phyloP scores from a whole-genome alignment of 2,888 invertebrate species.

The Gasteruption jaculator region DNA sequence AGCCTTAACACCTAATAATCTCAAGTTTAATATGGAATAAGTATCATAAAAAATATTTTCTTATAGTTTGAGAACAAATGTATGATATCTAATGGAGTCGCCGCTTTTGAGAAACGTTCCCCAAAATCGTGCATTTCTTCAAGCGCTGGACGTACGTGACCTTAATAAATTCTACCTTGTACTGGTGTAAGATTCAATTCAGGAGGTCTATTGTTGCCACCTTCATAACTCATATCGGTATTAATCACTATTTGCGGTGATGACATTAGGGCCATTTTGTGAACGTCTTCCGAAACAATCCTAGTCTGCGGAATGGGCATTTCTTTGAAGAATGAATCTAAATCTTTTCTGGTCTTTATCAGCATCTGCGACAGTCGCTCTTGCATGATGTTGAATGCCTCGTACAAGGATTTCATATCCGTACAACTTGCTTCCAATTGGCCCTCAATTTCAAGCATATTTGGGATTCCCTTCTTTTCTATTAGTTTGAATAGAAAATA shows the following conservation, averaged over 20 bases:
- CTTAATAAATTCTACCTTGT: slow-evolving; percentile 32
- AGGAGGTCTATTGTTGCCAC: slow-evolving; percentile 25
- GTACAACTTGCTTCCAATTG: slow-evolving; percentile 35
- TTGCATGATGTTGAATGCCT: slow-evolving; percentile 28
- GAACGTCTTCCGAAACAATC: slow-evolving; percentile 25
- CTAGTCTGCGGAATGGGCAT: slow-evolving; percentile 14
- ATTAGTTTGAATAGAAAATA: slow-evolving; percentile 21
- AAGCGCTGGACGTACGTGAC: too few relatives aligned
- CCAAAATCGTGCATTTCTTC: too few relatives aligned
- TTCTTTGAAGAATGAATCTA: not conserved
- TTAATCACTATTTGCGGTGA: slow-evolving; percentile 39
- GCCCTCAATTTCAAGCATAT: slow-evolving; percentile 25
- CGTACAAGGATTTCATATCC: slow-evolving; percentile 30
- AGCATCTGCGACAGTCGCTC: slow-evolving; percentile 21
- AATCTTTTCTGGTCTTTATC: slow-evolving; percentile 11
- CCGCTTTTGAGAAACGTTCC: too few relatives aligned
- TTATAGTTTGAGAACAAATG: too few relatives aligned
- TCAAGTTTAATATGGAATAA: too few relatives aligned
- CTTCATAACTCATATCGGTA: slow-evolving; percentile 20
- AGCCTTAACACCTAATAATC: too few relatives aligned
- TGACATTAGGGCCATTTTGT: slow-evolving; percentile 36
- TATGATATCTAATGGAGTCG: too few relatives aligned
- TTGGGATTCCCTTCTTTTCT: slow-evolving; percentile 27
- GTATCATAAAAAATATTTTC: too few relatives aligned
- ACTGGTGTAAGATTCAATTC: slow-evolving; percentile 39